Percentiles rank a stretch among this genome's conserved stretches.
phyloP scores from a whole-genome alignment of 2,797 vertebrate genomes.

The Cossypha polioptera region DNA sequence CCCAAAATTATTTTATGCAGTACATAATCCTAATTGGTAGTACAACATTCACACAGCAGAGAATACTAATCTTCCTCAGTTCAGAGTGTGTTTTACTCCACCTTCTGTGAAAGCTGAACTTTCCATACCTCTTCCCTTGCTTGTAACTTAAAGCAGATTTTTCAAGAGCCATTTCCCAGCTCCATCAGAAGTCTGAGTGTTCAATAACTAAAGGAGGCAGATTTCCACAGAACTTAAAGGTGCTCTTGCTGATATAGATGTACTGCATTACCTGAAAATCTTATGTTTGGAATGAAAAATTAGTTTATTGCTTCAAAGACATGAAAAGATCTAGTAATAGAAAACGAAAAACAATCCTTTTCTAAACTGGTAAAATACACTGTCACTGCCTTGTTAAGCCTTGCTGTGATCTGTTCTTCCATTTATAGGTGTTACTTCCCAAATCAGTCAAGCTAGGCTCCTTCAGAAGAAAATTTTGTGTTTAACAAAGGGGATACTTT shows the following conservation, averaged over 20 bases:
- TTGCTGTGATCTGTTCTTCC: neutral
- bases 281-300: neutral
- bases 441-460: neutral
- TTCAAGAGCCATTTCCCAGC: neutral
- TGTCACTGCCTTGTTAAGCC: neutral
- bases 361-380: neutral
- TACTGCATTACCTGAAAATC: neutral
- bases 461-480: neutral
- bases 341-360: neutral
- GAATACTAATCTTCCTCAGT: neutral
- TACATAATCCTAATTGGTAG: conserved; percentile 12
- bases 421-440: neutral
- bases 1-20: neutral
- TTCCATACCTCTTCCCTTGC: neutral
- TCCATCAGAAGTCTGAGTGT: neutral
- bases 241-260: neutral
- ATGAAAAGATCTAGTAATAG: conserved; percentile 48
- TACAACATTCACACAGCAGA: neutral
- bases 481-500: neutral
- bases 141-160: neutral
- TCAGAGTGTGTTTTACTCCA: neutral
- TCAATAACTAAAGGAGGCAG: neutral
- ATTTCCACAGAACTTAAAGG: neutral
- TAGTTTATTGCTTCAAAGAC: neutral
- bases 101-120: neutral